Evolutionary conservation across 2,113 vertebrate genomes (phyloP).

Genomic region (Tragelaphus scriptus): DNA sequence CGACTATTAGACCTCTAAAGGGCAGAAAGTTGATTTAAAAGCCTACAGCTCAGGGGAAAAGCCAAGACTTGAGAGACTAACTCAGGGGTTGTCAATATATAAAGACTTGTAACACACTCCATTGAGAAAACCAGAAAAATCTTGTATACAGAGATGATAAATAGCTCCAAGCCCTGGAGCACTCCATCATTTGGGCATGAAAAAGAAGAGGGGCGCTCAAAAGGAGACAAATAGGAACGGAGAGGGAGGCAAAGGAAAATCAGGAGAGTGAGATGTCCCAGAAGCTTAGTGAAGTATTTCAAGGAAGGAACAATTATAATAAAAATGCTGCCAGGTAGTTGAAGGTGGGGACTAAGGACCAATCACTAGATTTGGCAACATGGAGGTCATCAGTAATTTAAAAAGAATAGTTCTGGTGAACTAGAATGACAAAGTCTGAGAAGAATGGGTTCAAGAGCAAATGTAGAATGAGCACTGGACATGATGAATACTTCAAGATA

Average conservation of each 20-base stretch:
- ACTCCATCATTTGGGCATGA: background rate
- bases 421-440: background rate
- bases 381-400: background rate
- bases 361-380: background rate
- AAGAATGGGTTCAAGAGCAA: background rate
- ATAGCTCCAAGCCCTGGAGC: background rate
- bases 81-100: background rate
- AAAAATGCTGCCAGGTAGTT: background rate
- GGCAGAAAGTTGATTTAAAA: background rate
- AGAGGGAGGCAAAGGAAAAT: background rate
- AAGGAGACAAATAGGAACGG: background rate
- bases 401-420: background rate
- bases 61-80: background rate
- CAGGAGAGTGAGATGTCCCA: background rate
- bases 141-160: background rate
- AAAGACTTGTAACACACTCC: background rate
- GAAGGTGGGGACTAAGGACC: background rate
- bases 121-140: background rate
- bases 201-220: background rate
- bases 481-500: background rate
- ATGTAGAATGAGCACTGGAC: background rate
- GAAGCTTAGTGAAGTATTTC: background rate
- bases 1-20: background rate
- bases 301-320: background rate
- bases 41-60: background rate